phyloP scores from a whole-genome alignment of 2,113 vertebrate genomes.

The Gnathonemus longibarbis region DNA sequence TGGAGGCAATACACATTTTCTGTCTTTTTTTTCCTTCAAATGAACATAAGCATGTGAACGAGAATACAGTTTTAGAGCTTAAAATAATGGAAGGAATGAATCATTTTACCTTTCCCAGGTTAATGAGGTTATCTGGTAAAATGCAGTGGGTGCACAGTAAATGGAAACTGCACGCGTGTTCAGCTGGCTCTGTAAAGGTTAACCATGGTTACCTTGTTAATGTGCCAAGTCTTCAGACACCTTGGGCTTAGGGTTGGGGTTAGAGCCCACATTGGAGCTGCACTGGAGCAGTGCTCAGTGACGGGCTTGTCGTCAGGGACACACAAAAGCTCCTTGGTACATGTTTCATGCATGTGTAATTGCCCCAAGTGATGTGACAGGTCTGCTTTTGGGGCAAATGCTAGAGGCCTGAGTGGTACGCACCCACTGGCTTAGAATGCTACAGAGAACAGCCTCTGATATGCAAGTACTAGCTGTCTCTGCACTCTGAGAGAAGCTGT shows the following conservation, averaged over 20 bases:
- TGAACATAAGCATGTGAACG: background rate
- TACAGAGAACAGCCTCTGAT: slow-evolving; percentile 28
- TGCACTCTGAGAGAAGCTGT: slow-evolving; percentile 24
- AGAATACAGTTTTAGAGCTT: background rate
- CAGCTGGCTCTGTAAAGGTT: background rate
- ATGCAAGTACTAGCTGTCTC: slow-evolving; percentile 33
- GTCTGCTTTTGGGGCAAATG: background rate
- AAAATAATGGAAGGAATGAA: background rate
- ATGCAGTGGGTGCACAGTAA: background rate
- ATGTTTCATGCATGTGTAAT: background rate
- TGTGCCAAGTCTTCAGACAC: slow-evolving; percentile 9
- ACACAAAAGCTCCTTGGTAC: background rate
- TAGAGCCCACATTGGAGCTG: background rate
- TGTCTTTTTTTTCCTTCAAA: background rate
- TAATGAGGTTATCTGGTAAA: background rate
- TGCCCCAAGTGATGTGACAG: background rate
- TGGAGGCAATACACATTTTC: background rate
- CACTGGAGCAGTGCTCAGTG: background rate
- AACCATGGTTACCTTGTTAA: background rate
- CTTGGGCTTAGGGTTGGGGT: background rate
- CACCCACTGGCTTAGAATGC: slow-evolving; percentile 11
- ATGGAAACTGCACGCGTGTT: background rate
- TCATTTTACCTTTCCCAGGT: background rate
- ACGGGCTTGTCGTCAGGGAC: background rate
- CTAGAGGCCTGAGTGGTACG: background rate